A percentile compares a stretch with the other conserved stretches of the same genome.
phyloP scores from a whole-genome alignment of 1,140 invertebrate species.

The Penaeus indicus region DNA sequence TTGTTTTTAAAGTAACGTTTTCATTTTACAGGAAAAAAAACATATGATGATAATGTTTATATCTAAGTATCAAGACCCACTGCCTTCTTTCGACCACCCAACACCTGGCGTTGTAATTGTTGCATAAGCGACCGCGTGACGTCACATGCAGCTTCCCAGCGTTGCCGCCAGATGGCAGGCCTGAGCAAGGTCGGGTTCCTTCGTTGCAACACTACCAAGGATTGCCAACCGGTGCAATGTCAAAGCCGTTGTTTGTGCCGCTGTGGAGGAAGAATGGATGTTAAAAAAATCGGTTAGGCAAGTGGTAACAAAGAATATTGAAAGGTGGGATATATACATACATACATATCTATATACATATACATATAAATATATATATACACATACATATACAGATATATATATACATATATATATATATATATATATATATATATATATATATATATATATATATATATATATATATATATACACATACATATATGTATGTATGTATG shows the following conservation, averaged over 20 bases:
- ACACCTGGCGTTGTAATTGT: too few relatives aligned
- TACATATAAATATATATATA: neutral
- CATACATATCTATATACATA: neutral
- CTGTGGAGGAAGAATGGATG: neutral
- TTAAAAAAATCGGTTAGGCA: neutral
- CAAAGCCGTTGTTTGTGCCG: neutral
- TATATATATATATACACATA: neutral
- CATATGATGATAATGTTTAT: too few relatives aligned
- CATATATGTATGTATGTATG: too few relatives aligned
- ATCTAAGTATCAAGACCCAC: too few relatives aligned
- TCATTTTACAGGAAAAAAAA: too few relatives aligned
- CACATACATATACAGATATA: constrained; percentile 18
- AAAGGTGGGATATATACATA: too few relatives aligned
- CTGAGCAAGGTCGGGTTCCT: neutral
- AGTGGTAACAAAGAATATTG: neutral
- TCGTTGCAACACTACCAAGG: constrained; percentile 8
- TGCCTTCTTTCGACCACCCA: too few relatives aligned
- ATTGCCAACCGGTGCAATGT: constrained; percentile 35
- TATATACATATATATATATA: constrained; percentile 37
- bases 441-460: constrained; percentile 31
- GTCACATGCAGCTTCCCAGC: neutral
- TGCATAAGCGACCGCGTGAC: neutral
- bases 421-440: constrained; percentile 36
- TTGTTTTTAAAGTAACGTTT: too few relatives aligned
- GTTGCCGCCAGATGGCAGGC: neutral